Base-by-base conservation (phyloP, 2,888 invertebrate species). In the Phymatocera aterrima region DNA sequence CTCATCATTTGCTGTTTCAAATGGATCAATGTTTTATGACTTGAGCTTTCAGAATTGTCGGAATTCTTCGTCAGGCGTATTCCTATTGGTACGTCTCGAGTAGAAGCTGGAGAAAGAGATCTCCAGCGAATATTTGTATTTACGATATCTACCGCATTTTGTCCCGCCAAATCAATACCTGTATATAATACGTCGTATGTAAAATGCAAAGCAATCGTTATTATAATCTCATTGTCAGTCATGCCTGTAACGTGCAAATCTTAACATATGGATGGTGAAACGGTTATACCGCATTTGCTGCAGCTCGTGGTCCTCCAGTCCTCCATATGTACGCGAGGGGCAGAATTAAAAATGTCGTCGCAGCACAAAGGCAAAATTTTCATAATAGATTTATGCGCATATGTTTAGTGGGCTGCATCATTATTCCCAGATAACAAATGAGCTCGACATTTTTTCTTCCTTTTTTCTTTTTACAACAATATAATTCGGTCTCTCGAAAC, bases 341-440 rank as follows among this genome's bases (percentile, higher is more conserved):
- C 77, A 40, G 79, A 74, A 81, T 81, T 82, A 83, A 85, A 83
- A 83, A 84, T 83, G 81, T 84, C 81, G 79, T 79, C 79, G 80
- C 77, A 79, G 80, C 79, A 88, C 88, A 89, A 89, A 88, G 85
- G 83, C 81, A 68, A 81, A 85, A 90, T 90, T 88, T 89, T 87
- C 88, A 90, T 90, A 90, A 90, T 90, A 86, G 88, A 90, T 90
- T 90, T 90, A 90, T 90, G 90, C 90, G 88, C 90, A 90, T 90
- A 90, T 90, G 90, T 87, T 89, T 87, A 89, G 84, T 82, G 21
- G 15, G 28, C 81, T 84, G 83, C 86, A 87, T 90, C 88, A 89
- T 89, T 88, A 88, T 88, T 84, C 82, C 78, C 51, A 72, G n/a
- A 48, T 34, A 72, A 34, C 31, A 72, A 72, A 72, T 72, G 72